These are phyloP conservation scores for Julus scandinavius DNA, from an alignment of 2,888 invertebrate species.

Conservation along the genomic window DNA sequence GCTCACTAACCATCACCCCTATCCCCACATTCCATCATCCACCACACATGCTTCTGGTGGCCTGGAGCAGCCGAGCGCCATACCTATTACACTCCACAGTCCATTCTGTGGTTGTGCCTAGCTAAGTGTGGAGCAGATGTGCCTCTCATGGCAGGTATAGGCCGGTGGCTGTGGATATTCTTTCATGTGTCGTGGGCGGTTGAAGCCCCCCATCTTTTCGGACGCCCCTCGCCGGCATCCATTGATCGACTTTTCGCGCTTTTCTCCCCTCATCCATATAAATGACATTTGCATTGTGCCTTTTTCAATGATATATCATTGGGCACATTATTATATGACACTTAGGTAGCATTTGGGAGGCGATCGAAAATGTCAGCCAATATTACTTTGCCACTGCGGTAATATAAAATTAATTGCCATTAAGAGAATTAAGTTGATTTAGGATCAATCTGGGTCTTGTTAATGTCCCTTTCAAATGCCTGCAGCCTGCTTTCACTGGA, in stretches of 20 bases:
- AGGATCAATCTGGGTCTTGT: slow-evolving; percentile 46
- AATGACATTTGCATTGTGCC: slow-evolving; percentile 50
- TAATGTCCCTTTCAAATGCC: slow-evolving; percentile 47
- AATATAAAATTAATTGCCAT: slow-evolving; percentile 52
- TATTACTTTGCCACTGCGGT: slow-evolving; percentile 50
- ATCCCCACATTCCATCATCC: too few relatives aligned
- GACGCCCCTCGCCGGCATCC: not conserved
- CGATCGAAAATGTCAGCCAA: slow-evolving; percentile 50
- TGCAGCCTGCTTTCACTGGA: not conserved
- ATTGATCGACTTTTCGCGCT: slow-evolving; percentile 38
- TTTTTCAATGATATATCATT: slow-evolving; percentile 50
- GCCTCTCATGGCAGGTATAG: too few relatives aligned
- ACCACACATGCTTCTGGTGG: too few relatives aligned
- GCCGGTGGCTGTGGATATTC: too few relatives aligned
- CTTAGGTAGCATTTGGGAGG: slow-evolving; percentile 22
- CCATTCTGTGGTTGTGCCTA: too few relatives aligned
- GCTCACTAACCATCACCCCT: too few relatives aligned
- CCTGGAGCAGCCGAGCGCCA: too few relatives aligned
- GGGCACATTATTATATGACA: slow-evolving; percentile 29
- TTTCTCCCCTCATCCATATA: slow-evolving; percentile 42
- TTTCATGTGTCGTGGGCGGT: too few relatives aligned
- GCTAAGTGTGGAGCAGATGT: too few relatives aligned
- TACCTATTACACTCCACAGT: too few relatives aligned
- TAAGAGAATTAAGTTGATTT: slow-evolving; percentile 51
- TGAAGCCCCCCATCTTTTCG: not conserved